Evolutionary conservation across 1,140 invertebrate genomes (phyloP), one percentile per base, ranked within the genome.

Genomic region (Leptinotarsa defecta): DNA sequence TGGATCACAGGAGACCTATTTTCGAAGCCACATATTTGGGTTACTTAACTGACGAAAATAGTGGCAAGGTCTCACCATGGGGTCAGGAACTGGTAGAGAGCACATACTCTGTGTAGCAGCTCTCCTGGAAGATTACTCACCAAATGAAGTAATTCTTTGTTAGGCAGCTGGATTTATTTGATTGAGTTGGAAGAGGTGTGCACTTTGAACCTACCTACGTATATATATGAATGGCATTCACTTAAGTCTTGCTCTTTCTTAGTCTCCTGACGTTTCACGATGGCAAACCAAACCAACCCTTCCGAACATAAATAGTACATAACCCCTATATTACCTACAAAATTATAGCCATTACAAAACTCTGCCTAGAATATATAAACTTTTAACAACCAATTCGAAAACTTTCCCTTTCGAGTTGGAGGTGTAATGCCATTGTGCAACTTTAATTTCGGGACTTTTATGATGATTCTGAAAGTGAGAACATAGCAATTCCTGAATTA

Each of bases 401-500:
- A 73, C 71, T 65, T 73, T 62, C 24, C 62, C 20, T 65, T 73
- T 19, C 61, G n/a, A 24, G 49, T 52, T 22, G 22, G 22, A 15
- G n/a, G 61, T 49, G 70, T 71, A 71, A 71, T 71, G 67, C 34
- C 34, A 43, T 15, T 57, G 49, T 49, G 49, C 43, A 48, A 73
- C 62, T 80, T 80, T 78, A 78, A 80, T 80, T 78, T 78, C 67
- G 71, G 72, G 75, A 78, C 74, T 78, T 80, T 81, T 81, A 81
- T 81, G 78, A 78, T 79, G 76, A 81, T 79, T 79, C 75, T 71
- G 78, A 78, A 79, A 79, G 80, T 81, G 78, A 77, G 80, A 81
- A 81, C 80, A 81, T 77, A 68, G 78, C 77, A 79, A 81, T 81
- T 80, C 73, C 75, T 78, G 78, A 81, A 81, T 80, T 79, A 81